These are phyloP conservation scores for Zaprionus nigranus DNA, from an alignment of 1,140 invertebrate genomes.

Conservation along the genomic window DNA sequence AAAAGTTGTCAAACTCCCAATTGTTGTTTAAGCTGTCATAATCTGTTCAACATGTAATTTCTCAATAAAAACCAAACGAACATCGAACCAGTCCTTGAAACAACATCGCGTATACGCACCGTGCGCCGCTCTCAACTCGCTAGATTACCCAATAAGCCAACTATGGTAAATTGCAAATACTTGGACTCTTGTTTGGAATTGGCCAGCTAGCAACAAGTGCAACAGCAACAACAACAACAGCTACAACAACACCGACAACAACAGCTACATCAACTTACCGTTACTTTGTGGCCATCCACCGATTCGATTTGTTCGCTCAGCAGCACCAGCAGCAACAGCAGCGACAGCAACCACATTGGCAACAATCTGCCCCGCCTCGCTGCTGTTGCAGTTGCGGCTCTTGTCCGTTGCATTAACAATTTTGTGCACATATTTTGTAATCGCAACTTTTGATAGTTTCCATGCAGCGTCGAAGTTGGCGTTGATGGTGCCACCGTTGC, in stretches of 20 bases:
- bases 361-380: constrained; percentile 16
- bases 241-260: background rate
- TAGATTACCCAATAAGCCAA: constrained; percentile 20
- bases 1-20: constrained; percentile 2
- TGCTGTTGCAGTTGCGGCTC: background rate
- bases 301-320: constrained; percentile 50
- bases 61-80: background rate
- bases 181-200: constrained; percentile 5
- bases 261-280: constrained; percentile 53
- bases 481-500: constrained; percentile 1
- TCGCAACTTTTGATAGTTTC: constrained; percentile 32
- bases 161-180: constrained; percentile 8
- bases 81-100: constrained; percentile 9
- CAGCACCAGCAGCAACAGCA: constrained; percentile 45
- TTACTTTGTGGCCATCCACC: constrained; percentile 63
- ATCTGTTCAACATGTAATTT: background rate
- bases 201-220: constrained; percentile 1
- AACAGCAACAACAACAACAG: background rate
- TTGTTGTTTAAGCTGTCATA: background rate
- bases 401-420: constrained; percentile 32
- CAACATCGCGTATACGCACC: constrained; percentile 33
- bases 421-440: constrained; percentile 49
- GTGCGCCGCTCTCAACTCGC: background rate
- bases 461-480: background rate
- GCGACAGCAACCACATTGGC: constrained; percentile 20